phyloP scores from a whole-genome alignment of 2,113 vertebrate genomes.

The Hippocampus comes region DNA sequence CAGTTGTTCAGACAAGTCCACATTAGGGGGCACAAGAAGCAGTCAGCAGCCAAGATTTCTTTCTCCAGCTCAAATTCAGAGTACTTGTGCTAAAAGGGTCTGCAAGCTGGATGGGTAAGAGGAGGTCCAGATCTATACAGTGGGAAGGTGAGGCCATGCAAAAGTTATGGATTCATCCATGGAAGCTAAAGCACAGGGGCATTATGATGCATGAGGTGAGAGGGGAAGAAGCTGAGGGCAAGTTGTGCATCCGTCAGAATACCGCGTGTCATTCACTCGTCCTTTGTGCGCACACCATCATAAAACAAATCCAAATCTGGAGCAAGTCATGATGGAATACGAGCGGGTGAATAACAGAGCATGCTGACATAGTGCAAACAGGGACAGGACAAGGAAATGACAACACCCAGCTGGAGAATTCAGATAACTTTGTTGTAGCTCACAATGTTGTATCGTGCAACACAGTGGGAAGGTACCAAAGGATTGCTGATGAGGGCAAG shows the following conservation, averaged over 20 bases:
- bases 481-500: slow-evolving; percentile 17
- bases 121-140: slow-evolving; percentile 34
- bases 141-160: slow-evolving; percentile 55
- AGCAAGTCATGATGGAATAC: slow-evolving; percentile 71
- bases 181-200: slow-evolving; percentile 13
- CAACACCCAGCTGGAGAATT: slow-evolving; percentile 33
- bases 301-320: slow-evolving; percentile 72
- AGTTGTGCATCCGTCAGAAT: slow-evolving; percentile 24
- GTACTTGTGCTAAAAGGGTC: slow-evolving; percentile 33
- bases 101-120: slow-evolving; percentile 48
- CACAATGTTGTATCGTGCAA: slow-evolving; percentile 36
- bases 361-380: slow-evolving; percentile 28
- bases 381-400: slow-evolving; percentile 14
- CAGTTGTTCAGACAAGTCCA: slow-evolving; percentile 30
- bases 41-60: slow-evolving; percentile 18
- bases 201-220: slow-evolving; percentile 6
- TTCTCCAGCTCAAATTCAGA: slow-evolving; percentile 21
- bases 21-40: slow-evolving; percentile 33
- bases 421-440: slow-evolving; percentile 32
- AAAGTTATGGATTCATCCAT: slow-evolving; percentile 42
- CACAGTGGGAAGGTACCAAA: slow-evolving; percentile 23
- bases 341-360: slow-evolving; percentile 56
- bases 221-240: slow-evolving; percentile 13
- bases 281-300: slow-evolving; percentile 64
- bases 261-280: slow-evolving; percentile 66